A percentile compares a stretch with the other conserved stretches of the same genome.
phyloP scores from a whole-genome alignment of 2,113 vertebrate genomes.

The Hyla sarda region DNA sequence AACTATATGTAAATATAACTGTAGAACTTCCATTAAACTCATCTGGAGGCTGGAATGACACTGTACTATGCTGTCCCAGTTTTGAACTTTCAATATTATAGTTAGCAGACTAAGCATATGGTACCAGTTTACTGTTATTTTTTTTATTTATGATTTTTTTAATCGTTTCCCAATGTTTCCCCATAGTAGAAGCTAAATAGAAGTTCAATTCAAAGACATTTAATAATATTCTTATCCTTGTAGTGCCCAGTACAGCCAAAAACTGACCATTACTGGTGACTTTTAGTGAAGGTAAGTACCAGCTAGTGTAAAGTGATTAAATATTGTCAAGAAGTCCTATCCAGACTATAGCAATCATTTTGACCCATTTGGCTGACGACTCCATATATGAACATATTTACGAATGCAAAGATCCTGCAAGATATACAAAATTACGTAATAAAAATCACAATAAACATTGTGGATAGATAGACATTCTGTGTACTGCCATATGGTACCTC shows the following conservation, averaged over 20 bases:
- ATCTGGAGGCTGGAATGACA: background rate
- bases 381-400: no score
- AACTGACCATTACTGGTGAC: background rate
- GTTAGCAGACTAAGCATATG: background rate
- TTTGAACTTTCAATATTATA: constrained; percentile 17
- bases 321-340: no score
- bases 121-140: background rate
- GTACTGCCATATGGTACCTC: background rate
- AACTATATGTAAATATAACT: no score
- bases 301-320: background rate
- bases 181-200: background rate
- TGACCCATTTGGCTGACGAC: no score
- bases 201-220: background rate
- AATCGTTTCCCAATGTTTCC: background rate
- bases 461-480: background rate
- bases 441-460: background rate
- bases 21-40: background rate
- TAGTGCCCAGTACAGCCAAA: background rate
- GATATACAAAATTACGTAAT: no score
- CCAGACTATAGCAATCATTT: no score
- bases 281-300: background rate
- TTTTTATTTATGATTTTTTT: background rate
- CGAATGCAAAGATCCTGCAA: no score
- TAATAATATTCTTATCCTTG: background rate
- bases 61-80: background rate